A percentile compares a stretch with the other conserved stretches of the same genome.
Evolutionary conservation across 2,113 vertebrate species (phyloP).

Genomic region (Hoplias malabaricus): DNA sequence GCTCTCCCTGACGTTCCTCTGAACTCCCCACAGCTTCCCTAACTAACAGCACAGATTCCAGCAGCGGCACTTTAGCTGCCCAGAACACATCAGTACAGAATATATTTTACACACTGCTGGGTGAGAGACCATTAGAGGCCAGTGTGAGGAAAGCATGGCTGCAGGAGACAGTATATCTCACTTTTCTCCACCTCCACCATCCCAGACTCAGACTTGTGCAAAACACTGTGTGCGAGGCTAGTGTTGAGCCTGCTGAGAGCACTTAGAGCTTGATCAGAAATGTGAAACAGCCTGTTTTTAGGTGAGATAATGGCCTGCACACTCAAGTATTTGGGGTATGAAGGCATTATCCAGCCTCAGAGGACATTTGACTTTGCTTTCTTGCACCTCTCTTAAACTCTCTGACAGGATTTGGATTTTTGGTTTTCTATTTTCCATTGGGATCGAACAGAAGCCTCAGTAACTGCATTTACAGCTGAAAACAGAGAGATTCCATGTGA

Average conservation of each 20-base stretch:
- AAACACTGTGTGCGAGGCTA: constrained; percentile 15
- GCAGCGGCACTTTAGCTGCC: constrained; percentile 12
- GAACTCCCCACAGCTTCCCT: constrained; percentile 7
- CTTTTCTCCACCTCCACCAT: constrained; percentile 59
- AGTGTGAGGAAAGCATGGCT: constrained; percentile 46
- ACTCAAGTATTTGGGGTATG: background rate
- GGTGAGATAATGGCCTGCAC: constrained; percentile 45
- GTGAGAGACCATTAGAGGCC: constrained; percentile 53
- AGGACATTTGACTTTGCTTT: background rate
- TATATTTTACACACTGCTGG: constrained; percentile 49
- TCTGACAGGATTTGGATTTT: background rate
- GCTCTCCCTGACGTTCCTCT: background rate
- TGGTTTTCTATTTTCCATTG: background rate
- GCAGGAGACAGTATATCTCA: constrained; percentile 51
- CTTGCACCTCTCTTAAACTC: background rate
- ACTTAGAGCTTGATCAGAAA: constrained; percentile 52
- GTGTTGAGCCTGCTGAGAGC: constrained; percentile 45
- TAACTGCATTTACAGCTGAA: background rate
- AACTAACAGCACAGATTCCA: background rate
- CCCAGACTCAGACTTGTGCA: constrained; percentile 25
- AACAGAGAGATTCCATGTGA: too few species aligned
- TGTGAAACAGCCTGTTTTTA: constrained; percentile 50
- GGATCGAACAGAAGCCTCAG: background rate
- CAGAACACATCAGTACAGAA: constrained; percentile 30
- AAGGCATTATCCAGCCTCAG: background rate